Conservation (phyloP, 1,140 invertebrate genomes). For the Euwallacea similis region DNA sequence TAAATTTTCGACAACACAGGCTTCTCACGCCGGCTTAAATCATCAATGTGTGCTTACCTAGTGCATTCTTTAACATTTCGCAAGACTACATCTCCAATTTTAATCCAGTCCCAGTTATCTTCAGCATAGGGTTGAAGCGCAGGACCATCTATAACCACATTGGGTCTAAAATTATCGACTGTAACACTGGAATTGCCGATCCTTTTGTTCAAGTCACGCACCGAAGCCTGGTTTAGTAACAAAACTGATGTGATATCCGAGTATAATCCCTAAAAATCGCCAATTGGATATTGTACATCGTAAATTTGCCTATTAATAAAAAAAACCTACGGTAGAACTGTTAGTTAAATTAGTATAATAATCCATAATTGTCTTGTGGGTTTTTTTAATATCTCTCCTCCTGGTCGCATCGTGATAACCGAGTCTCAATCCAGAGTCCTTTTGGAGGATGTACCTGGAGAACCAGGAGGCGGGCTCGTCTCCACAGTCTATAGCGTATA, state of each 20-base stretch:
- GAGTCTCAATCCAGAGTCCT: constrained; percentile 59
- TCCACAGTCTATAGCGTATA: constrained; percentile 63
- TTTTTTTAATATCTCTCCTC: constrained; percentile 42
- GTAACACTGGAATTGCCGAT: constrained; percentile 59
- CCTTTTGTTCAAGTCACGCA: constrained; percentile 64
- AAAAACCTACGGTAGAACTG: constrained; percentile 38
- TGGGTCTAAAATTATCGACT: constrained; percentile 65
- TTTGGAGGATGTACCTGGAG: constrained; percentile 60
- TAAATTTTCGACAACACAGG: background rate
- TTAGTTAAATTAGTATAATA: constrained; percentile 44
- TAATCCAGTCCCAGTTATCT: constrained; percentile 71
- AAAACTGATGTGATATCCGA: constrained; percentile 47
- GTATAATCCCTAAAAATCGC: constrained; percentile 44
- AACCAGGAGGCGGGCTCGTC: constrained; percentile 64
- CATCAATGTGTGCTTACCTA: constrained; percentile 6
- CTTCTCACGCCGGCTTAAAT: background rate
- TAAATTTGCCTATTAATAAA: background rate
- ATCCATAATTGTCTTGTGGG: constrained; percentile 41
- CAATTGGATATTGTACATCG: background rate
- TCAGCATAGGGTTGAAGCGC: constrained; percentile 62
- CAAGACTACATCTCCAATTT: constrained; percentile 65
- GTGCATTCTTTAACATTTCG: constrained; percentile 67
- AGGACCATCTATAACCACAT: constrained; percentile 66
- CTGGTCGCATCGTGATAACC: constrained; percentile 60
- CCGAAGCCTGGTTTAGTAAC: constrained; percentile 64